A percentile compares a stretch with the other conserved stretches of the same genome.
Conservation (phyloP, 2,888 invertebrate genomes). For the Drosophila limbata region DNA sequence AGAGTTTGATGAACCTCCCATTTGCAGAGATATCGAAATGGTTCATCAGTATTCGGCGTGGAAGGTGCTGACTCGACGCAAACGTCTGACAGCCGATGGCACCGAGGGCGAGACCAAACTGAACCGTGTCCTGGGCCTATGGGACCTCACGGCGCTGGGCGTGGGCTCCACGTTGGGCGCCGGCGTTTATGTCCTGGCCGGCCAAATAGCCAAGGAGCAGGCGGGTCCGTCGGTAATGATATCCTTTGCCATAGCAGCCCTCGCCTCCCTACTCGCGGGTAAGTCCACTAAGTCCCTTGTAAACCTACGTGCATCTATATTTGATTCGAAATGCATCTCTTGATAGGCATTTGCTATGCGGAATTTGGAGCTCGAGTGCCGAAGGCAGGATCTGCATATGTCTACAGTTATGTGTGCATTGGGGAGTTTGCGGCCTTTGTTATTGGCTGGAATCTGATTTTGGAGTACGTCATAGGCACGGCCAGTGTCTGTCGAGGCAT, state of each 20-base stretch:
- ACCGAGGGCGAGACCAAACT: constrained; percentile 80
- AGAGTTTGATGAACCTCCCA: constrained; percentile 56
- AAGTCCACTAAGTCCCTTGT: constrained; percentile 9
- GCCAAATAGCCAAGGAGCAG: constrained; percentile 90
- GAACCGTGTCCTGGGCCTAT: constrained; percentile 82
- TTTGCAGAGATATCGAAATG: constrained; percentile 55
- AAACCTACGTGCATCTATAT: neutral
- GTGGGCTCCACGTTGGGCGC: constrained; percentile 94
- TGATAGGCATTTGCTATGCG: constrained; percentile 92
- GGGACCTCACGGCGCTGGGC: constrained; percentile 92
- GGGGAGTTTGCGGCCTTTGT: constrained; percentile 95
- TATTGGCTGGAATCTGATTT: constrained; percentile 96
- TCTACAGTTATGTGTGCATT: constrained; percentile 92
- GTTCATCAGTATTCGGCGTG: constrained; percentile 81
- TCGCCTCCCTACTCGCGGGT: constrained; percentile 95
- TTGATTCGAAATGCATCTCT: constrained; percentile 10
- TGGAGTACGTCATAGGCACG: constrained; percentile 92
- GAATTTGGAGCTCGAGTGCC: constrained; percentile 95
- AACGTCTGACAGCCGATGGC: constrained; percentile 74
- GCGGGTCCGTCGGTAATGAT: constrained; percentile 95
- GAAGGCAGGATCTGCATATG: constrained; percentile 94
- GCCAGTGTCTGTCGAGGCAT: constrained; percentile 91
- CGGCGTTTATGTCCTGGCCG: constrained; percentile 94
- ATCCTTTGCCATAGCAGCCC: constrained; percentile 94
- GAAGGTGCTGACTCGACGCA: constrained; percentile 84